Conservation (phyloP, 1,140 invertebrate species). For the Drosophila pseudoobscura region DNA sequence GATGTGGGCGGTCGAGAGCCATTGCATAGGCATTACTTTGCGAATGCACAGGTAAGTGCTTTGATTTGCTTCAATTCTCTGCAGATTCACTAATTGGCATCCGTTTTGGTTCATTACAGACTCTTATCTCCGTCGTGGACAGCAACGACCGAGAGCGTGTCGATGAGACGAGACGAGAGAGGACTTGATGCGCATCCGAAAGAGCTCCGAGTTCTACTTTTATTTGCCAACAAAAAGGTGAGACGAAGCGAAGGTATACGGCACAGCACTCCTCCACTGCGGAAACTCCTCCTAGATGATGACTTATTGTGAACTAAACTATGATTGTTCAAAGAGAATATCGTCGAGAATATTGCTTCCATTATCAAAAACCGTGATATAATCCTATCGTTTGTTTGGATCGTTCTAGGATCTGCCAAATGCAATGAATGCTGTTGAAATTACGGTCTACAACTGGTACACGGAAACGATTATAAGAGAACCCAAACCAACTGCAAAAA, state of each 20-base stretch:
- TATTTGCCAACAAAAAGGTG: conserved; percentile 99
- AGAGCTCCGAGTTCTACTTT: conserved; percentile 96
- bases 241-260: not conserved
- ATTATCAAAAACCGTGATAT: too few relatives aligned
- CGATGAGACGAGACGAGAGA: conserved; percentile 95
- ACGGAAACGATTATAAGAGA: conserved; percentile 84
- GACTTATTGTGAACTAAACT: too few relatives aligned
- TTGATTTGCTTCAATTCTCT: too few relatives aligned
- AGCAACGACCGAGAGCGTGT: conserved; percentile 99
- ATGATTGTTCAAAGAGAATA: too few relatives aligned
- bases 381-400: not conserved
- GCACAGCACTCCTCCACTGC: too few relatives aligned
- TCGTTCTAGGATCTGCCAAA: conserved; percentile 95
- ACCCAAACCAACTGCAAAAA: too few relatives aligned
- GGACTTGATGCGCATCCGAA: conserved; percentile 96
- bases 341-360: not conserved
- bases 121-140: conserved; percentile 99
- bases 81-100: too few relatives aligned
- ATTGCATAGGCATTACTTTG: conserved; percentile 94
- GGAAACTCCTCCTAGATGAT: too few relatives aligned
- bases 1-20: conserved; percentile 96
- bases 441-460: conserved; percentile 95
- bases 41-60: conserved; percentile 88
- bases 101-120: conserved; percentile 84
- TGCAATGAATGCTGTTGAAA: conserved; percentile 98